Evolutionary conservation across 2,888 invertebrate species (phyloP).

Genomic region (Caenorhabditis macrosperma): DNA sequence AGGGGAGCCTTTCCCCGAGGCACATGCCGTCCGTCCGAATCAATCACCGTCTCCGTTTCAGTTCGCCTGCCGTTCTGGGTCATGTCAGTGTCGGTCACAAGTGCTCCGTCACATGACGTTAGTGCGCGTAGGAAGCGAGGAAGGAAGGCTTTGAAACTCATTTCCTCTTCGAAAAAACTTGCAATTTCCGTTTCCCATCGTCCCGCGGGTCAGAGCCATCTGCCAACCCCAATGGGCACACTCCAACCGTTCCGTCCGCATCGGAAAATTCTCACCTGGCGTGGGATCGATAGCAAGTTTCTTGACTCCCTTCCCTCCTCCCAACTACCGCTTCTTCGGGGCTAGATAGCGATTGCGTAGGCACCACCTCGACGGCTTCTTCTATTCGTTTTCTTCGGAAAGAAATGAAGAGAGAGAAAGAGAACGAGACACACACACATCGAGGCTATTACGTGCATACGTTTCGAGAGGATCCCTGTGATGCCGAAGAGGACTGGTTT

Average conservation of each 20-base stretch:
- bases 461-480: constrained; percentile 53
- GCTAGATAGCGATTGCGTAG: constrained; percentile 49
- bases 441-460: constrained; percentile 54
- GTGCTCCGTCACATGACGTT: too few relatives aligned
- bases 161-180: too few relatives aligned
- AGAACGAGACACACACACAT: constrained; percentile 27
- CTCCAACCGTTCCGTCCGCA: neutral
- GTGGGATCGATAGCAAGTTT: constrained; percentile 51
- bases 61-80: too few relatives aligned
- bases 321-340: constrained; percentile 34
- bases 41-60: too few relatives aligned
- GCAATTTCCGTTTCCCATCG: too few relatives aligned
- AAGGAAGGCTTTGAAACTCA: too few relatives aligned
- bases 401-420: constrained; percentile 9
- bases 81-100: too few relatives aligned
- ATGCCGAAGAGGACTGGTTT: constrained; percentile 49
- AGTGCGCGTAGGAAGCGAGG: too few relatives aligned
- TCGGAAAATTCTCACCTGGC: constrained; percentile 27
- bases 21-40: neutral
- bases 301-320: constrained; percentile 14
- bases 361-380: constrained; percentile 35
- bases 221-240: neutral
- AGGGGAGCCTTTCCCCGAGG: too few relatives aligned
- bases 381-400: constrained; percentile 24
- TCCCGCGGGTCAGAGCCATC: too few relatives aligned